These are phyloP conservation scores for Alosa alosa DNA, from an alignment of 2,113 vertebrate species.

Conservation along the genomic window DNA sequence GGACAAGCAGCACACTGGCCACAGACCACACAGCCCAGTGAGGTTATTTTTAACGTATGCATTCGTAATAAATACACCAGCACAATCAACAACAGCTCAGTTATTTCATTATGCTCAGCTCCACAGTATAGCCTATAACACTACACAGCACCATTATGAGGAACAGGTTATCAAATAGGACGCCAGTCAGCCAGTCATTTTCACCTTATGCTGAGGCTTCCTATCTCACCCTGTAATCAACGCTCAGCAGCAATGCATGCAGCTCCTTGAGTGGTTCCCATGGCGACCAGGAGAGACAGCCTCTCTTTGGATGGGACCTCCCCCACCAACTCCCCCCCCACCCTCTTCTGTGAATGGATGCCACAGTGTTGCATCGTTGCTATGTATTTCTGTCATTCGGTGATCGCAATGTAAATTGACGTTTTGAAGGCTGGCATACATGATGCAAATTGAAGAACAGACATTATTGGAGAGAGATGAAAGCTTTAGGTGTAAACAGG, in stretches of 20 bases:
- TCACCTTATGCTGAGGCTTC: not conserved
- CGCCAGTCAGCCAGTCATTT: not conserved
- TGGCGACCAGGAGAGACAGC: slow-evolving; percentile 46
- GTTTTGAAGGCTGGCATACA: not conserved
- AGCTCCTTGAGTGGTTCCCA: slow-evolving; percentile 51
- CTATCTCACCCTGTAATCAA: slow-evolving; percentile 14
- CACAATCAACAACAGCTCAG: not conserved
- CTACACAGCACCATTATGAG: not conserved
- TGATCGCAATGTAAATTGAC: not conserved
- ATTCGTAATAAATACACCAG: no score
- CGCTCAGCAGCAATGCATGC: not conserved
- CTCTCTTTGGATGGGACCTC: not conserved
- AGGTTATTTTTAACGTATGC: not conserved
- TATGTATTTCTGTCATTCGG: not conserved
- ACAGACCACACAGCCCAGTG: not conserved
- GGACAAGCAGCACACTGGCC: not conserved
- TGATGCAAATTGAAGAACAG: not conserved
- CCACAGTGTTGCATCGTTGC: not conserved
- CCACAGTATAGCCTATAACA: not conserved
- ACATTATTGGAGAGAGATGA: no score
- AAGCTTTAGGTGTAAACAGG: no score
- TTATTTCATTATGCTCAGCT: not conserved
- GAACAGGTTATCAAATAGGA: not conserved
- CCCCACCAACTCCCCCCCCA: not conserved
- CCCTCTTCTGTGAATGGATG: not conserved